Percentiles rank a stretch among this genome's conserved stretches.
Conservation (phyloP, 2,888 invertebrate species). For the Eupithecia vulgata region DNA sequence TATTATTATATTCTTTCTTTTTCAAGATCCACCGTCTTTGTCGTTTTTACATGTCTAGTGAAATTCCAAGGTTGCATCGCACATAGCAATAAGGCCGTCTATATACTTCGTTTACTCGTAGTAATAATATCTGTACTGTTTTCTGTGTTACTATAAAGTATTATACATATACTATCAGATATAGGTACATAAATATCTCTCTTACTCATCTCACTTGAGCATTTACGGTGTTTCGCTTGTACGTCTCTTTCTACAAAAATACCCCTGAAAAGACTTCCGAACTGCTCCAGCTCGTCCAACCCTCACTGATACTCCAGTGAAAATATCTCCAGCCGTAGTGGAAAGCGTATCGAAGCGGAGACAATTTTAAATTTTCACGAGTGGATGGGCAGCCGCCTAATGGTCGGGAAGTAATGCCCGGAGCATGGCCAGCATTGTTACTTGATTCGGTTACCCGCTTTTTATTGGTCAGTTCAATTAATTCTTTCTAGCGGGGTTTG, state of each 20-base stretch:
- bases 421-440: conserved; percentile 23
- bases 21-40: too few species aligned
- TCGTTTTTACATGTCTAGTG: too few species aligned
- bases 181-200: too few species aligned
- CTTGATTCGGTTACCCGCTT: not conserved
- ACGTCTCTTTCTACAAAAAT: not conserved
- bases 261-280: not conserved
- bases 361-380: conserved; percentile 36
- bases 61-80: too few species aligned
- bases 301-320: not conserved
- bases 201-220: too few species aligned
- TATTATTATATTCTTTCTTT: too few species aligned
- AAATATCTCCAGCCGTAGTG: conserved; percentile 4
- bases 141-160: too few species aligned
- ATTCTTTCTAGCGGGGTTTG: not conserved
- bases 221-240: too few species aligned
- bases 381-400: conserved; percentile 28
- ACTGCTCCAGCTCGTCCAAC: not conserved
- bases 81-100: too few species aligned
- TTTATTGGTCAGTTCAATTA: conserved; percentile 1
- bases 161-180: too few species aligned
- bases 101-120: too few species aligned
- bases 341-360: conserved; percentile 25
- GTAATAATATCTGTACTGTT: too few species aligned
- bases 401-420: conserved; percentile 29